Evolutionary conservation across 2,797 vertebrate species (phyloP).

Genomic region (Enteromius anoplus): DNA sequence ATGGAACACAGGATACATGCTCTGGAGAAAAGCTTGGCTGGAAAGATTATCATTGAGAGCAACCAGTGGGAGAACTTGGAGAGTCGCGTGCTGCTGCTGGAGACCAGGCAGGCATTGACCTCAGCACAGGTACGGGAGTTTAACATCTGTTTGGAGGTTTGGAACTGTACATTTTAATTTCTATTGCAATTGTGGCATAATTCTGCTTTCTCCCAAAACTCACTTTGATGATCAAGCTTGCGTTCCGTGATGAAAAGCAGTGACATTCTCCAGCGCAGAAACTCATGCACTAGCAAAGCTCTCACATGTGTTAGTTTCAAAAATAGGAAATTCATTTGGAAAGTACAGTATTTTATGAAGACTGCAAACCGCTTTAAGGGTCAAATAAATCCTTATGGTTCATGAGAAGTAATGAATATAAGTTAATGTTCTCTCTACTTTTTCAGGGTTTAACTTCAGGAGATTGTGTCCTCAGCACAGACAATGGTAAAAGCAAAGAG

Average conservation of each 20-base stretch:
- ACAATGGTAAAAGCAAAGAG: constrained; percentile 5
- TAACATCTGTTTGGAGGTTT: constrained; percentile 22
- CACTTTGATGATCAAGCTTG: constrained; percentile 26
- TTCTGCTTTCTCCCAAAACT: constrained; percentile 16
- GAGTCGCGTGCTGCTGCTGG: constrained; percentile 87
- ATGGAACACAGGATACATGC: constrained; percentile 79
- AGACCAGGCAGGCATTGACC: constrained; percentile 83
- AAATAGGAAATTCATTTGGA: not conserved
- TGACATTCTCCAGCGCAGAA: constrained; percentile 4
- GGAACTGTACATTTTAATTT: not conserved
- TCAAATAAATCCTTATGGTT: constrained; percentile 2
- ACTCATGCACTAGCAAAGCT: constrained; percentile 15
- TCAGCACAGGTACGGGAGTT: constrained; percentile 74
- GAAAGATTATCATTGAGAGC: constrained; percentile 74
- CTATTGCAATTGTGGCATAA: not conserved
- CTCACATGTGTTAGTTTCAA: not conserved
- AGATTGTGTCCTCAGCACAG: not conserved
- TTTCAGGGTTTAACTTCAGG: constrained; percentile 16
- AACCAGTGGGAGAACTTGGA: constrained; percentile 84
- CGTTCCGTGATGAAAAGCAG: constrained; percentile 22
- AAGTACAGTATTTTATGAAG: not conserved
- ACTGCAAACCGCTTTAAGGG: constrained; percentile 1
- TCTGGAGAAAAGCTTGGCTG: constrained; percentile 79
- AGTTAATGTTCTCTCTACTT: not conserved
- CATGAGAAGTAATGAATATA: not conserved